Percentiles rank a stretch among this genome's conserved stretches.
These are phyloP conservation scores for Theristicus caerulescens DNA, from an alignment of 2,113 vertebrate species.

Conservation along the genomic window DNA sequence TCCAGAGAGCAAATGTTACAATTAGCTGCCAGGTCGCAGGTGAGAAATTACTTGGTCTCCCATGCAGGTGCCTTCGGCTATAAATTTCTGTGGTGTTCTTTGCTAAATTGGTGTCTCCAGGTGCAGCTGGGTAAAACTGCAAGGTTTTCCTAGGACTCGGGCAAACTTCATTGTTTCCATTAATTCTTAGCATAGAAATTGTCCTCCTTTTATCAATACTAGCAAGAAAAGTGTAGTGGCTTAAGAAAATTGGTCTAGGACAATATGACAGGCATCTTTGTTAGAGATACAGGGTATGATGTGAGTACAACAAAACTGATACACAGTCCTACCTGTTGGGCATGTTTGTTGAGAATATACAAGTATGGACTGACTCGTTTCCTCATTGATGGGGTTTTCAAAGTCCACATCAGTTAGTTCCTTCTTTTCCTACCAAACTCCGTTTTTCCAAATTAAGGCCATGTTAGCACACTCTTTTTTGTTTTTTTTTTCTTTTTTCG, in stretches of 20 bases:
- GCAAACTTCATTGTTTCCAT: not conserved
- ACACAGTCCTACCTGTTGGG: not conserved
- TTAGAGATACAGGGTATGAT: not conserved
- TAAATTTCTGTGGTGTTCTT: not conserved
- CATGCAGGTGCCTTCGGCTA: not conserved
- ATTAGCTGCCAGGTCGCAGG: conserved; percentile 82
- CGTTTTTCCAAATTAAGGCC: not conserved
- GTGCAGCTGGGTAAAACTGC: not conserved
- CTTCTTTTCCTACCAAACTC: not conserved
- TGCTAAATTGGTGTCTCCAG: not conserved
- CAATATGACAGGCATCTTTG: rapidly evolving
- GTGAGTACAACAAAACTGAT: not conserved
- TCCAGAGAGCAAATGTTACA: conserved; percentile 74
- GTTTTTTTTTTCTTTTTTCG: not conserved
- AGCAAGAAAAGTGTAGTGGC: not conserved
- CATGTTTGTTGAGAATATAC: not conserved
- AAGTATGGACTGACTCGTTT: not conserved
- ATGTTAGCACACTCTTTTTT: not conserved
- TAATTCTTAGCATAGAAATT: not conserved
- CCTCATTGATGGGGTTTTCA: not conserved
- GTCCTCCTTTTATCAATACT: not conserved
- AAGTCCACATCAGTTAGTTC: not conserved
- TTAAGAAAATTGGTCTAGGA: not conserved
- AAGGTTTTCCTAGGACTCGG: not conserved
- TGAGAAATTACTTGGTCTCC: conserved; percentile 44